Evolutionary conservation across 2,888 invertebrate genomes (phyloP), one percentile per base, ranked within the genome.

Genomic region (Sinopyrophorus schimmeli): DNA sequence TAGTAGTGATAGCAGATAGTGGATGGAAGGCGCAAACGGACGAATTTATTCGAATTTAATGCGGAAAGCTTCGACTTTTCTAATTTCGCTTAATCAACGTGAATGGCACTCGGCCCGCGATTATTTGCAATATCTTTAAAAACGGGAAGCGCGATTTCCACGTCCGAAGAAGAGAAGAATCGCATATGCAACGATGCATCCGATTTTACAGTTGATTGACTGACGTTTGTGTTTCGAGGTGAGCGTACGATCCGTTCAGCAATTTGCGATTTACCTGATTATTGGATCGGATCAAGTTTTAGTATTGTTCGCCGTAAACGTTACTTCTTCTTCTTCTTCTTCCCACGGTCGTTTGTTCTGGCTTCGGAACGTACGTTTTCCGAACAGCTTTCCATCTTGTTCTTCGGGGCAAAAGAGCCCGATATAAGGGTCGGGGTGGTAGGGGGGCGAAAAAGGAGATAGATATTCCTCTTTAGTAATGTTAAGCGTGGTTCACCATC

Each of bases 271-370:
- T 69, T 68, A 65, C 64, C 60, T 65, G 68, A 66, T 69, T 69
- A 69, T 68, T 68, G 68, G 67, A 69, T 69, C 68, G 69, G 58
- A 68, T 68, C 68, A 62, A 61, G 53, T 53, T 67, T 65, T 62
- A 56, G 63, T 64, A n/a, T n/a, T n/a, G n/a, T n/a, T n/a, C n/a
- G n/a, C n/a, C n/a, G n/a, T n/a, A 66, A 66, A 66, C 64, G 64
- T 57, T 63, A 59, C 66, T n/a, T n/a, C n/a, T n/a, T n/a, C n/a
- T n/a, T n/a, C n/a, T n/a, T n/a, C n/a, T n/a, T n/a, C n/a, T 69
- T 69, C 69, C 68, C 69, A 69, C 69, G 68, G 64, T 66, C 66
- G 63, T 66, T 65, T 65, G 64, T 67, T 67, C 67, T 66, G 67
- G 67, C 67, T 66, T 64, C 67, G 65, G 65, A 63, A 62, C 57